phyloP scores from a whole-genome alignment of 2,797 vertebrate species.

The Oreonectes daqikongensis region DNA sequence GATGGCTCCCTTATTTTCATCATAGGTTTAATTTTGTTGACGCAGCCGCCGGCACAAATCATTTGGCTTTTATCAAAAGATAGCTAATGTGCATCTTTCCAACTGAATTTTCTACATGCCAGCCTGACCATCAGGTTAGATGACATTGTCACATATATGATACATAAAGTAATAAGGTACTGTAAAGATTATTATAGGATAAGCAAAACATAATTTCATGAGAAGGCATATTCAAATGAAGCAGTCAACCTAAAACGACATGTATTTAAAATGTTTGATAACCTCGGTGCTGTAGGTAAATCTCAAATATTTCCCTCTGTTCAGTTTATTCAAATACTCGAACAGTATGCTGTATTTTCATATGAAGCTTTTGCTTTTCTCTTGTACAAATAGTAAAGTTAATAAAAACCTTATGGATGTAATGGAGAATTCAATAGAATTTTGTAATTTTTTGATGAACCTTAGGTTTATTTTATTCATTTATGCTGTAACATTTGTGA shows the following conservation, averaged over 20 bases:
- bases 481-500: too few relatives aligned
- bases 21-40: not conserved
- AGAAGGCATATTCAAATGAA: not conserved
- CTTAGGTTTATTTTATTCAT: too few relatives aligned
- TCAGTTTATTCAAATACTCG: not conserved
- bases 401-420: not conserved
- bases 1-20: not conserved
- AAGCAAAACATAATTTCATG: not conserved
- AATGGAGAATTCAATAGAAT: not conserved
- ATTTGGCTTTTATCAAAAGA: not conserved
- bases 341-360: not conserved
- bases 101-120: not conserved
- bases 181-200: not conserved
- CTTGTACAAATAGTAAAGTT: not conserved
- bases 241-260: constrained; percentile 11
- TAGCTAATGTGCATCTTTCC: not conserved
- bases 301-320: not conserved
- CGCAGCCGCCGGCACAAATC: not conserved
- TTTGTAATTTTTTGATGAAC: too few relatives aligned
- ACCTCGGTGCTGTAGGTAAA: not conserved
- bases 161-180: not conserved
- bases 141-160: not conserved
- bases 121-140: not conserved
- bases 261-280: not conserved
- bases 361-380: not conserved